Evolutionary conservation across 2,113 vertebrate species (phyloP), one percentile per base, ranked within the genome.

Genomic region (Percopsis transmontana): DNA sequence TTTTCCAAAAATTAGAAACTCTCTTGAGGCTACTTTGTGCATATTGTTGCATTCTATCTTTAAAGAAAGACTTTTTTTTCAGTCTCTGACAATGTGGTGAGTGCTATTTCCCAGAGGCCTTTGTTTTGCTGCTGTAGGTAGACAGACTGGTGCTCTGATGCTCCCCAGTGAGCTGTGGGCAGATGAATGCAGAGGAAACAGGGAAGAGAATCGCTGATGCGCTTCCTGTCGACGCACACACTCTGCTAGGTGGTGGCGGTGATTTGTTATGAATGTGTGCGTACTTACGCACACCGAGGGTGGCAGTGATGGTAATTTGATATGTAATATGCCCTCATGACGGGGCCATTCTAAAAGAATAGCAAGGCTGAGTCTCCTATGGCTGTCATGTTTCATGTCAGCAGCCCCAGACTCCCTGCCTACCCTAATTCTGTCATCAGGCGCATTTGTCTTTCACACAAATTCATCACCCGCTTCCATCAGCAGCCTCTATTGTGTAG

Each of bases 181-280:
- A 69, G 60, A 55, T 48, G 52, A 21, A 33, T 63, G 68, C 51
- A 21, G 80, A 51, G 70, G 73, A 65, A 69, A 79, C 84, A 44
- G 66, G 81, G 81, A 81, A 85, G 66, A 83, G 65, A 73, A 44
- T 67, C 82, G 76, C 80, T 82, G 80, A 83, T 86, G 78, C 66
- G 61, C 79, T 83, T 87, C 85, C 76, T 82, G 70, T 80, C 74
- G 64, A 76, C 50, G 12, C 15, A 16, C 66, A 78, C 79, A 55
- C 61, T 14, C 71, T 66, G 75, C 55, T 69, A 45, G 42, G 67
- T 55, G 58, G 40, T 5, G 5, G 54, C 54, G 68, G 50, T 72
- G 62, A 68, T 86, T 77, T 81, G 58, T 79, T 66, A 71, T 81
- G 77, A 40, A 54, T 63, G 60, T 62, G 47, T 68, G 59, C 19